Evolutionary conservation across 2,113 vertebrate genomes (phyloP).

Genomic region (Chionodraco myersi): DNA sequence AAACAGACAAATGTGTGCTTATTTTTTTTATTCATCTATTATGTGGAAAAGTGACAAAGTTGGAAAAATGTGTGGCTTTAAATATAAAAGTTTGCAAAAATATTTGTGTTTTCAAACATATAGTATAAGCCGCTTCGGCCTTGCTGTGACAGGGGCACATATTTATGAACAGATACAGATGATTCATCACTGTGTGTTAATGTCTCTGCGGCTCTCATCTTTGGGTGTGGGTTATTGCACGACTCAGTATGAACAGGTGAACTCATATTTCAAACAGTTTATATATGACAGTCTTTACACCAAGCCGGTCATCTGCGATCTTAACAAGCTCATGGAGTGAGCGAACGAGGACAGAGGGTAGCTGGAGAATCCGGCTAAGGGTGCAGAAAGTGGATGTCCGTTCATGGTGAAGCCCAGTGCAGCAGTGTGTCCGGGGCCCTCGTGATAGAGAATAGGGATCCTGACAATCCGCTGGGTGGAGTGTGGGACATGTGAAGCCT

Average conservation of each 20-base stretch:
- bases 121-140: constrained; percentile 33
- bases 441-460: constrained; percentile 93
- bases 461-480: constrained; percentile 90
- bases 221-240: constrained; percentile 80
- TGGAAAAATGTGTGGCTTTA: constrained; percentile 69
- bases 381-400: constrained; percentile 84
- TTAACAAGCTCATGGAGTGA: constrained; percentile 86
- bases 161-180: constrained; percentile 20
- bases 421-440: constrained; percentile 79
- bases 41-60: constrained; percentile 79
- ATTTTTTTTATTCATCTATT: constrained; percentile 61
- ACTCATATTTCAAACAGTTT: constrained; percentile 8
- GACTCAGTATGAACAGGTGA: constrained; percentile 41
- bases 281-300: constrained; percentile 82
- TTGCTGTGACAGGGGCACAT: constrained; percentile 1
- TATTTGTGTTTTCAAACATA: constrained; percentile 63
- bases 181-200: constrained; percentile 18
- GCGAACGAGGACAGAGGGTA: constrained; percentile 90
- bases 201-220: constrained; percentile 49
- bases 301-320: constrained; percentile 92
- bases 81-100: constrained; percentile 80
- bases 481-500: constrained; percentile 87
- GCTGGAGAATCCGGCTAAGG: constrained; percentile 84
- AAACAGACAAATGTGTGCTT: constrained; percentile 41
- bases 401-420: constrained; percentile 83